Percentiles rank a stretch among this genome's conserved stretches.
Conservation (phyloP, 2,113 vertebrate species). For the Calyptommatus sinebrachiatus region DNA sequence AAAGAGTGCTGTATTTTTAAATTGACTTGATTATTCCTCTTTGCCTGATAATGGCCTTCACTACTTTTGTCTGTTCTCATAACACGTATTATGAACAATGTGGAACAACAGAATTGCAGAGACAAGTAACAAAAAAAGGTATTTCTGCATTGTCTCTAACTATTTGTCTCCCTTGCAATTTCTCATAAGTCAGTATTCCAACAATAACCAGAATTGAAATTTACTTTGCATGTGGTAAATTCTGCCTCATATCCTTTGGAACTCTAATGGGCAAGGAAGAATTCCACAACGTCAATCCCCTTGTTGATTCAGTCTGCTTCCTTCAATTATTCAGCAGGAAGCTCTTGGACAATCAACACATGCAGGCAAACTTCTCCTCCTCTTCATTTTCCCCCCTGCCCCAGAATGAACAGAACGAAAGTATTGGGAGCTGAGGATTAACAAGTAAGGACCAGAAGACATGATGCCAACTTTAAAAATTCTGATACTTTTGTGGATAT, state of each 20-base stretch:
- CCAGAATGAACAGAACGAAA: constrained; percentile 65
- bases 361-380: constrained; percentile 49
- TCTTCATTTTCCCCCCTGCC: constrained; percentile 40
- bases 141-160: rapidly evolving
- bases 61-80: too few species aligned
- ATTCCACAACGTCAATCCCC: constrained; percentile 64
- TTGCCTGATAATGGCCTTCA: too few species aligned
- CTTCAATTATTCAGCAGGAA: constrained; percentile 89
- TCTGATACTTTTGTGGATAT: constrained; percentile 47
- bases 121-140: neutral
- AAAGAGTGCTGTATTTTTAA: too few species aligned
- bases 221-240: constrained; percentile 45
- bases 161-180: neutral
- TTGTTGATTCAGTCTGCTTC: constrained; percentile 76
- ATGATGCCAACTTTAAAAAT: constrained; percentile 49
- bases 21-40: too few species aligned
- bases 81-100: too few species aligned
- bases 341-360: constrained; percentile 60
- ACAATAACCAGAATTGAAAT: constrained; percentile 11
- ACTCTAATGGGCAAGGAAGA: constrained; percentile 56
- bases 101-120: too few species aligned
- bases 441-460: neutral
- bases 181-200: neutral
- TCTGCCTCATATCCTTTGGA: constrained; percentile 68
- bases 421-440: neutral